Conservation (phyloP, 2,113 vertebrate species). For the Myrmecobius fasciatus region DNA sequence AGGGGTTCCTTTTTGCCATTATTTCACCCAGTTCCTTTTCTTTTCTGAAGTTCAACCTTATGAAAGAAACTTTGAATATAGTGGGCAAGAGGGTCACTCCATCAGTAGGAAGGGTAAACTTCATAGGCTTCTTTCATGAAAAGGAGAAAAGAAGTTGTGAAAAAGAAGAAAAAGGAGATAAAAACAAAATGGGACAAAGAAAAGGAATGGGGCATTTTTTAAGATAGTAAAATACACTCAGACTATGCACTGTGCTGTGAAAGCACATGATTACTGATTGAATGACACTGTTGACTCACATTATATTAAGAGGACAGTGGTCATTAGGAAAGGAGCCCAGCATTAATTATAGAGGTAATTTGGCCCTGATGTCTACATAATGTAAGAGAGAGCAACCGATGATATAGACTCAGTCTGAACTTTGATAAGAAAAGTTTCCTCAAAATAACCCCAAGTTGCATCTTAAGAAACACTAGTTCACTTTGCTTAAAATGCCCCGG, state of each 20-base stretch:
- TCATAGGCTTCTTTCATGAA: conserved; percentile 34
- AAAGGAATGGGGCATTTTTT: not conserved
- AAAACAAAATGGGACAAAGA: conserved; percentile 13
- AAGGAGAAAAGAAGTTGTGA: not conserved
- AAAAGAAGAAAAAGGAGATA: not conserved
- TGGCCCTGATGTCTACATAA: not conserved
- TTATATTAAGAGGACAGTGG: not conserved
- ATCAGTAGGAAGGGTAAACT: not conserved
- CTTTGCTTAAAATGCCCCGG: not conserved
- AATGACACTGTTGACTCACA: not conserved
- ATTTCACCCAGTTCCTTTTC: not conserved
- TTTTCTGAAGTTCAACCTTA: not conserved
- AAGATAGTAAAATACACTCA: not conserved
- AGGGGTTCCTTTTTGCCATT: not conserved
- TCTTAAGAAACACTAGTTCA: not conserved
- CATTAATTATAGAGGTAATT: not conserved
- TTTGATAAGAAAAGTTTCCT: not conserved
- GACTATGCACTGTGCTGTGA: accelerated
- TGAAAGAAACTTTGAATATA: not conserved
- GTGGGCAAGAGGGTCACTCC: not conserved
- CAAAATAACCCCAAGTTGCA: not conserved
- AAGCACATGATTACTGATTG: not conserved
- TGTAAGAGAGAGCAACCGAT: not conserved
- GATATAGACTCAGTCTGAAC: not conserved
- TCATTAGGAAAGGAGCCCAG: not conserved